phyloP scores from a whole-genome alignment of 2,888 invertebrate species.

The Latheticus oryzae region DNA sequence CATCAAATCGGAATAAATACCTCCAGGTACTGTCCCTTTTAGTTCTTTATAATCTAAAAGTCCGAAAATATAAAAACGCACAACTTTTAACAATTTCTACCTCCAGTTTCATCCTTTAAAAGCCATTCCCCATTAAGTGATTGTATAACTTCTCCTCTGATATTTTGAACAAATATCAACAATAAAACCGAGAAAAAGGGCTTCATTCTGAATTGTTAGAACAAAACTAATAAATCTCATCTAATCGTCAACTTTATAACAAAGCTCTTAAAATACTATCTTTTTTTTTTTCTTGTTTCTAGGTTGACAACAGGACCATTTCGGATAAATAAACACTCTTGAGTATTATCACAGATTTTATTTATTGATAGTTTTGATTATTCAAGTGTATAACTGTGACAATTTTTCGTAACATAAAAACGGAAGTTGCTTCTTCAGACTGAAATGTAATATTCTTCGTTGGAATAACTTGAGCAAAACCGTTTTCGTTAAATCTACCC shows the following conservation, averaged over 20 bases:
- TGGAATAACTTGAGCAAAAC: conserved; percentile 67
- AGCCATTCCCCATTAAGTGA: neutral
- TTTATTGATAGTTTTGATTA: conserved; percentile 18
- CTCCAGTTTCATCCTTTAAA: conserved; percentile 5
- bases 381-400: conserved; percentile 30
- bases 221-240: too few relatives aligned
- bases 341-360: conserved; percentile 10
- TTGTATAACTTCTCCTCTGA: conserved; percentile 1
- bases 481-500: conserved; percentile 83
- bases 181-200: too few relatives aligned
- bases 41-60: conserved; percentile 30
- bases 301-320: conserved; percentile 1
- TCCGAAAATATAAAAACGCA: neutral
- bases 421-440: conserved; percentile 11
- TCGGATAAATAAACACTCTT: conserved; percentile 11
- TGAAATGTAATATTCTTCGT: conserved; percentile 47
- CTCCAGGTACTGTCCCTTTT: conserved; percentile 76
- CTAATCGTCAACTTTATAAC: too few relatives aligned
- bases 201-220: too few relatives aligned
- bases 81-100: conserved; percentile 5
- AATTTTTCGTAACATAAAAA: conserved; percentile 2
- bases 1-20: conserved; percentile 78
- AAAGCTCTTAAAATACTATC: too few relatives aligned
- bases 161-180: neutral
- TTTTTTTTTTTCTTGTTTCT: too few relatives aligned